phyloP scores from a whole-genome alignment of 1,140 invertebrate genomes.

The Galleria mellonella region DNA sequence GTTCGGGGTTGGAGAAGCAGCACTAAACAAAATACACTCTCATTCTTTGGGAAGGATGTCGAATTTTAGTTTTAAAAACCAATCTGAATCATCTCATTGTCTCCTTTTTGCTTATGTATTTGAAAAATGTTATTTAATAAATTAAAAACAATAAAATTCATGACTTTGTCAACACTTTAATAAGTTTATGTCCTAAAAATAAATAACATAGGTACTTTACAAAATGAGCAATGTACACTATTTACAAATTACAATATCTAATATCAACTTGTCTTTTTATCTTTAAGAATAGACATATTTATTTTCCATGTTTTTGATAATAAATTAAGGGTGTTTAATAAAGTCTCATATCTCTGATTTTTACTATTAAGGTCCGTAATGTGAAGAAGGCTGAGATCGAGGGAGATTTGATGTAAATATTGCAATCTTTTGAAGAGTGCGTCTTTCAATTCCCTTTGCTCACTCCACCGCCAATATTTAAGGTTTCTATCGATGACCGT shows the following conservation, averaged over 20 bases:
- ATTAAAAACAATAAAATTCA: constrained; percentile 7
- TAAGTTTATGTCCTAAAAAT: constrained; percentile 49
- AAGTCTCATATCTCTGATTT: constrained; percentile 26
- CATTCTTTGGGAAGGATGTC: constrained; percentile 53
- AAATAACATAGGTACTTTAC: constrained; percentile 48
- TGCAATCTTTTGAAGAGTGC: constrained; percentile 58
- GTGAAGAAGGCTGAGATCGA: constrained; percentile 50
- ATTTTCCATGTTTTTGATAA: constrained; percentile 51
- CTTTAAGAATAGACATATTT: constrained; percentile 31
- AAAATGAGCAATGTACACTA: constrained; percentile 58
- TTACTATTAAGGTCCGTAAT: constrained; percentile 43
- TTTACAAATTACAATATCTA: constrained; percentile 46
- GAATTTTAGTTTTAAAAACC: constrained; percentile 35
- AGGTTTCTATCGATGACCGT: constrained; percentile 55
- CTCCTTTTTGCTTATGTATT: background rate
- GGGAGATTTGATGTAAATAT: constrained; percentile 48
- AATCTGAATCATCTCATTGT: too few species aligned
- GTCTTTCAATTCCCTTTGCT: constrained; percentile 35
- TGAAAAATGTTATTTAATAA: background rate
- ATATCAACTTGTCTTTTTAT: constrained; percentile 45
- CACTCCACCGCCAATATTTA: constrained; percentile 54
- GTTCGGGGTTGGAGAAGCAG: constrained; percentile 59
- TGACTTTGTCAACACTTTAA: constrained; percentile 20
- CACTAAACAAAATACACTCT: constrained; percentile 53
- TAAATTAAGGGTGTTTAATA: constrained; percentile 32